These are phyloP conservation scores for Chesias legatella DNA, from an alignment of 2,888 invertebrate species.

Conservation along the genomic window DNA sequence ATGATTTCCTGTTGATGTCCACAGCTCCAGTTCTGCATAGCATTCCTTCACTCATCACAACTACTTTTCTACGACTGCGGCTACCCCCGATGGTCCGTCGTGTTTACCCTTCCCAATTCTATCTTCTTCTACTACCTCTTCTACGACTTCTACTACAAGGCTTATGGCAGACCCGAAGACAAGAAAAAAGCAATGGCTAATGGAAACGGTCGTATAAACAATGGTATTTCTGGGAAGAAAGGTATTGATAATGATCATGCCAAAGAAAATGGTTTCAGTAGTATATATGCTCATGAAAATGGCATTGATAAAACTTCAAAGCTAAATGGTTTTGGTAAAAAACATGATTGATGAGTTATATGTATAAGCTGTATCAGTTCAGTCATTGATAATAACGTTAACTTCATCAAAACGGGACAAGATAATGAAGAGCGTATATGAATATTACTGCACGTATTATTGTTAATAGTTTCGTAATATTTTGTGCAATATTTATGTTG, in stretches of 20 bases:
- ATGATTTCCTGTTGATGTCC: constrained; percentile 12
- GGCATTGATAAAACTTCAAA: neutral
- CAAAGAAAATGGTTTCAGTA: constrained; percentile 32
- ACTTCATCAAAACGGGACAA: too few relatives aligned
- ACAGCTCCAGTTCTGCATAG: constrained; percentile 94
- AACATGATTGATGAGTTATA: constrained; percentile 19
- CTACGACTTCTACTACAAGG: constrained; percentile 93
- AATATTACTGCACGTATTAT: too few relatives aligned
- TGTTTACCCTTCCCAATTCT: constrained; percentile 93
- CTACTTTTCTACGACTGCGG: constrained; percentile 92
- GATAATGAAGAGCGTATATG: too few relatives aligned
- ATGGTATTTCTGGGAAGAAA: constrained; percentile 17
- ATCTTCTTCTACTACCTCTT: constrained; percentile 96
- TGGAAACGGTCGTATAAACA: constrained; percentile 35
- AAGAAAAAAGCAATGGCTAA: constrained; percentile 37
- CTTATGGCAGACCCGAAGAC: constrained; percentile 78
- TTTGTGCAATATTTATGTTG: too few relatives aligned
- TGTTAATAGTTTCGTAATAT: too few relatives aligned
- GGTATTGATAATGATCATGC: constrained; percentile 25
- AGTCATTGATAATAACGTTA: too few relatives aligned
- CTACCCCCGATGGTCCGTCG: constrained; percentile 90
- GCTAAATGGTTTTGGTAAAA: constrained; percentile 19
- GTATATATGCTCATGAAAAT: constrained; percentile 19
- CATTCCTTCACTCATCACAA: constrained; percentile 92
- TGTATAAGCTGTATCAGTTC: too few relatives aligned